Percentiles rank a stretch among this genome's conserved stretches.
Evolutionary conservation across 2,888 invertebrate genomes (phyloP).

Genomic region (Sesia apiformis): DNA sequence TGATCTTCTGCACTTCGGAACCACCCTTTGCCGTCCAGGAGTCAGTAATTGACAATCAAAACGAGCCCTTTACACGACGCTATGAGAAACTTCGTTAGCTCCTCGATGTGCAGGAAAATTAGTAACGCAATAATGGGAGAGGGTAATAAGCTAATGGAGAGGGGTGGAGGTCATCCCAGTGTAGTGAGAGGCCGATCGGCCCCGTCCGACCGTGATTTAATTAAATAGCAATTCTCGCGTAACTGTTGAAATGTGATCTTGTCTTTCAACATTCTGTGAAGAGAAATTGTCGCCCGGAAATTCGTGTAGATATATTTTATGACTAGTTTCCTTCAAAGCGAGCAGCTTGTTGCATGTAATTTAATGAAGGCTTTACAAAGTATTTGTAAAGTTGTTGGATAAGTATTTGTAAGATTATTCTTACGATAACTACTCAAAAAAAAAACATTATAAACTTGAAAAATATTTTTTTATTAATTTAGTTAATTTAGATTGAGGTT

Average conservation of each 20-base stretch:
- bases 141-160: conserved; percentile 67
- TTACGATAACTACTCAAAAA: too few species aligned
- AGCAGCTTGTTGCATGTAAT: too few species aligned
- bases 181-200: conserved; percentile 29
- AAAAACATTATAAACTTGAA: too few species aligned
- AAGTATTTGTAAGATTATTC: too few species aligned
- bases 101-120: conserved; percentile 65
- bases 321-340: too few species aligned
- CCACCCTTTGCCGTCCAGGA: conserved; percentile 53
- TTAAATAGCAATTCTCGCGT: conserved; percentile 48
- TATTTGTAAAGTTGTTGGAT: too few species aligned
- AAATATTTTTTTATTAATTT: too few species aligned
- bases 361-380: too few species aligned
- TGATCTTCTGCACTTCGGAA: conserved; percentile 23
- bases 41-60: conserved; percentile 69
- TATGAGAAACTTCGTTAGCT: conserved; percentile 60
- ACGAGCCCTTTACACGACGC: conserved; percentile 51
- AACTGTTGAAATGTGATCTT: conserved; percentile 38
- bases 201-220: conserved; percentile 37
- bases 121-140: conserved; percentile 65
- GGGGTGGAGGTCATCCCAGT: conserved; percentile 45
- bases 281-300: conserved; percentile 32
- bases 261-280: conserved; percentile 24
- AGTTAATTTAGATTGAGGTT: too few species aligned
- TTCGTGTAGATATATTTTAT: conserved; percentile 24